Base-by-base conservation (phyloP, 2,113 vertebrate species). In the Sorex araneus region DNA sequence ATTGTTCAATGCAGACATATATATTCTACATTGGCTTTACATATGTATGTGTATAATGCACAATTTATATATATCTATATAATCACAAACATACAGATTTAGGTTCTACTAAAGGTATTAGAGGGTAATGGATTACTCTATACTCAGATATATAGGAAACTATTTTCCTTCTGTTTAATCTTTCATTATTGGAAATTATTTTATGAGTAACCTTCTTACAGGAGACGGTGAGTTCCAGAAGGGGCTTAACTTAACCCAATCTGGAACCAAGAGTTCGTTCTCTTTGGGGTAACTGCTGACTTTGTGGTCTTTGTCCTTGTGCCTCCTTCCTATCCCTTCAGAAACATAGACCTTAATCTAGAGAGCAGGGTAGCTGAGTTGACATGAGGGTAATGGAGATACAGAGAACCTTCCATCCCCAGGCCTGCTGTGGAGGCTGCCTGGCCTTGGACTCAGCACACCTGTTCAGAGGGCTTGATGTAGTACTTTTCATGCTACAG, bases 371-470 rank as follows among this genome's bases (percentile, higher is more conserved):
- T 0, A 43, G 34, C 11, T 12, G 32, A 40, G 45, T 27, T 23
- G 28, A 83, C 40, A 19, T 67, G 23, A 63, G 85, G 10, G 15
- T 5, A 4, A 43, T 28, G 34, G 23, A 18, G 87, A 21, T 25
- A 1, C 4, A 19, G n/a, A 43, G 11, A 28, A 12, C 47, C 2
- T 82, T 15, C 6, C 7, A 9, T 63, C 27, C 36, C 21, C 18
- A 8, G 23, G 9, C 4, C 30, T 47, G 3, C 7, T 28, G 32
- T 7, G 4, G 32, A 4, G 0, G 6, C 16, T 45, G 36, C 27
- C 30, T 71, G 32, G 54, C 43, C 40, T n/a, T 25, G n/a, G 27
- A 28, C 27, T 54, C 13, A 54, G 54, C 54, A 54, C 4, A 19
- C 54, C 3, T 54, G 54, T 54, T 54, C 54, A 54, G 18, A 54